phyloP scores from a whole-genome alignment of 1,140 invertebrate genomes.

The Magallana gigas region DNA sequence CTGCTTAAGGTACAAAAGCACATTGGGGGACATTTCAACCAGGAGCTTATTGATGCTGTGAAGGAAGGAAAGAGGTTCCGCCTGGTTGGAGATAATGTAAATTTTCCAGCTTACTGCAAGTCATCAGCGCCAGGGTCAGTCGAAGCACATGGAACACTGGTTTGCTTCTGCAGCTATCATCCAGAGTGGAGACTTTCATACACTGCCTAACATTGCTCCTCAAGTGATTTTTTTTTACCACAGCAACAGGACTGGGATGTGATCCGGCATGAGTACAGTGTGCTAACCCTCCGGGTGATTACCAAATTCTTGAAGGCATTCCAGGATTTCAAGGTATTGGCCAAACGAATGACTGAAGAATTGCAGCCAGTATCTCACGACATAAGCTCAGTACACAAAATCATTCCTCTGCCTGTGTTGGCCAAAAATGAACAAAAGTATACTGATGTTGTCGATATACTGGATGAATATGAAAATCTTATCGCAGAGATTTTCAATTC shows the following conservation, averaged over 20 bases:
- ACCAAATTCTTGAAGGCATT: not conserved
- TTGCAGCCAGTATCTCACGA: not conserved
- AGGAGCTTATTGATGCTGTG: constrained; percentile 33
- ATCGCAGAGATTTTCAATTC: not conserved
- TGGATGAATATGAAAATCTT: constrained; percentile 46
- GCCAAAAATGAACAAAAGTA: constrained; percentile 58
- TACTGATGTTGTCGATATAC: constrained; percentile 54
- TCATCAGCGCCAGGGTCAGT: not conserved
- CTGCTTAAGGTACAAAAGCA: not conserved
- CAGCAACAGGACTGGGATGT: not conserved
- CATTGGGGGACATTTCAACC: constrained; percentile 29
- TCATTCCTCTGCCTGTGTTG: constrained; percentile 51
- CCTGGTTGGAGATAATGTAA: constrained; percentile 38
- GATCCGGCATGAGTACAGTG: not conserved
- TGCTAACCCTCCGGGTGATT: not conserved
- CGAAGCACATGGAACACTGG: constrained; percentile 11
- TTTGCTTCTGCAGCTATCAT: constrained; percentile 39
- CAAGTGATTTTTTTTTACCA: not conserved
- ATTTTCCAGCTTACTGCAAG: constrained; percentile 3
- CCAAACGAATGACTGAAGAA: not conserved
- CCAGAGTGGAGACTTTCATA: not conserved
- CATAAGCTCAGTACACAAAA: not conserved
- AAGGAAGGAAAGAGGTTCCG: constrained; percentile 20
- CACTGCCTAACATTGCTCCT: not conserved
- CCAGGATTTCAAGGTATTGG: not conserved